Evolutionary conservation across 2,888 invertebrate species (phyloP).

Genomic region (Steromphala cineraria): DNA sequence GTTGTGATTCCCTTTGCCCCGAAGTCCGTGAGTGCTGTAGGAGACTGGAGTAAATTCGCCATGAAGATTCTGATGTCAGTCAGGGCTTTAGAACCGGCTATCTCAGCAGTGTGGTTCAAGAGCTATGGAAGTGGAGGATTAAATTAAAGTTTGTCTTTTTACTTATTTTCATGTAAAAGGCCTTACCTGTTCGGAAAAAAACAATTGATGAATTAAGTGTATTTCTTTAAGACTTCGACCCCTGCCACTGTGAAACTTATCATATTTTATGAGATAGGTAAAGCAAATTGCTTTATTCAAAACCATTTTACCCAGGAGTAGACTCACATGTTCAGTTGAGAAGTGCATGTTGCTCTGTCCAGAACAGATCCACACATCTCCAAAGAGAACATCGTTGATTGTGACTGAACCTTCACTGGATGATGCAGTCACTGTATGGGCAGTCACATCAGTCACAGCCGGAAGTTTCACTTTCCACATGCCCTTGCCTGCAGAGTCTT

Average conservation of each 20-base stretch:
- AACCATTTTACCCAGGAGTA: too few species aligned
- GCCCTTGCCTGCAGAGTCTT: conserved; percentile 20
- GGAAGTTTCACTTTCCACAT: conserved; percentile 52
- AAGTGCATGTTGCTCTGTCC: conserved; percentile 71
- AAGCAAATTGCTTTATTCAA: too few species aligned
- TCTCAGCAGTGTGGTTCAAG: background rate
- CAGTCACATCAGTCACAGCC: conserved; percentile 41
- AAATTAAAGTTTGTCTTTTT: too few species aligned
- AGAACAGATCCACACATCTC: conserved; percentile 72
- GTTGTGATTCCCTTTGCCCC: background rate
- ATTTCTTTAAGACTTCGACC: too few species aligned
- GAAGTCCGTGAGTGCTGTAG: background rate
- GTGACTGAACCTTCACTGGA: conserved; percentile 43
- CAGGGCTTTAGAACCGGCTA: background rate
- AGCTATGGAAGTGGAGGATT: background rate
- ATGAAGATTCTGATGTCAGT: background rate
- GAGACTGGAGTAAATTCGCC: background rate
- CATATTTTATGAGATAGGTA: too few species aligned
- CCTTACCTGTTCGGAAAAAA: too few species aligned
- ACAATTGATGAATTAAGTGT: too few species aligned
- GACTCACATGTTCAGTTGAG: conserved; percentile 33
- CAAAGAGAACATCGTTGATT: conserved; percentile 66
- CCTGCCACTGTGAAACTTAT: too few species aligned
- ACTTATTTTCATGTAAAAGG: too few species aligned
- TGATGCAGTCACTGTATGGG: conserved; percentile 46